Conservation (phyloP, 2,888 invertebrate genomes). For the Halocaridina rubra region DNA sequence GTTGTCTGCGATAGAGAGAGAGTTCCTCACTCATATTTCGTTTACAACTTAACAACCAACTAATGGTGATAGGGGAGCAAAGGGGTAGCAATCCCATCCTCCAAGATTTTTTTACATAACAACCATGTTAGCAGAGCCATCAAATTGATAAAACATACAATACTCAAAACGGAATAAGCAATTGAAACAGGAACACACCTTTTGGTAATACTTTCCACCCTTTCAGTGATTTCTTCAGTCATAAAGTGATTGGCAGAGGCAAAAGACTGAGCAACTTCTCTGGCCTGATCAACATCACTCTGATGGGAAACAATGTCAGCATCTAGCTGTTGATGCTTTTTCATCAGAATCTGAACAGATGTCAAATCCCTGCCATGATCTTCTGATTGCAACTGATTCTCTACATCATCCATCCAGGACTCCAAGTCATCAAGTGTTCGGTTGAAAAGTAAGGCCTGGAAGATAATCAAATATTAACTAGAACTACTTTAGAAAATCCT, state of each 20-base stretch:
- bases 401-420: conserved; percentile 91
- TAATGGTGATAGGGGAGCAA: too few relatives aligned
- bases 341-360: conserved; percentile 82
- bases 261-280: conserved; percentile 83
- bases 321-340: conserved; percentile 78
- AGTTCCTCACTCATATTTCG: too few relatives aligned
- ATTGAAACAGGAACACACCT: too few relatives aligned
- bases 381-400: conserved; percentile 79
- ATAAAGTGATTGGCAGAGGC: conserved; percentile 87
- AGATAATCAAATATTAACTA: conserved; percentile 17
- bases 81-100: too few relatives aligned
- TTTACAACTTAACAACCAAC: too few relatives aligned
- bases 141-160: too few relatives aligned
- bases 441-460: conserved; percentile 84
- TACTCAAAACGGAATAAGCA: too few relatives aligned
- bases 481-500: too few relatives aligned
- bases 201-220: conserved; percentile 72
- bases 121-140: too few relatives aligned
- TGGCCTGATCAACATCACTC: conserved; percentile 80
- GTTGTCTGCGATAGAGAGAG: too few relatives aligned
- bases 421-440: conserved; percentile 93
- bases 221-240: conserved; percentile 84
- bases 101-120: too few relatives aligned
- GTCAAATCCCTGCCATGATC: conserved; percentile 90
- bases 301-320: conserved; percentile 86